These are phyloP conservation scores for Tiliacea aurago DNA, from an alignment of 2,888 invertebrate species.

Conservation along the genomic window DNA sequence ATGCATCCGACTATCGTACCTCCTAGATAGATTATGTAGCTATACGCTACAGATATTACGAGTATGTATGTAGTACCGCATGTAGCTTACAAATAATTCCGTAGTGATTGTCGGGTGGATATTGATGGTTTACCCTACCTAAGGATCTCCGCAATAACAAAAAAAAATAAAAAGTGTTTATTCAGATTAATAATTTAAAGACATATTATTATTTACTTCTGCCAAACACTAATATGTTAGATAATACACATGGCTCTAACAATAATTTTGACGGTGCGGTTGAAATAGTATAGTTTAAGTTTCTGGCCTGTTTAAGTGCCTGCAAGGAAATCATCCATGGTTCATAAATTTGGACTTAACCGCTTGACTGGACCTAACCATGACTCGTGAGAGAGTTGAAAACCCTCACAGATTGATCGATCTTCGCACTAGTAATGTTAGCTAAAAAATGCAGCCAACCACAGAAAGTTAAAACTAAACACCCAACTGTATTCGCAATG, in stretches of 20 bases:
- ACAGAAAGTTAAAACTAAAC: slow-evolving; percentile 20
- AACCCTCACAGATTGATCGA: neutral
- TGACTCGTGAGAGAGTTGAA: neutral
- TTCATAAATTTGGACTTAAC: neutral
- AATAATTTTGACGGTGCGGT: neutral
- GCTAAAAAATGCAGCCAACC: slow-evolving; percentile 8
- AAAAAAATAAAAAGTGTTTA: too few species aligned
- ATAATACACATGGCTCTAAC: neutral
- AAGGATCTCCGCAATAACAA: neutral
- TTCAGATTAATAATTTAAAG: too few species aligned
- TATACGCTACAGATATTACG: neutral
- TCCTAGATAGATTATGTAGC: neutral
- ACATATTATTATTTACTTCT: too few species aligned
- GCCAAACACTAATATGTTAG: neutral
- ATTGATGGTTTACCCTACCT: neutral
- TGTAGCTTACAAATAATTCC: neutral
- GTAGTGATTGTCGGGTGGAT: neutral
- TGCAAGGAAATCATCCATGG: neutral
- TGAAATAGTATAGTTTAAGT: neutral
- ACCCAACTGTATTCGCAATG: slow-evolving; percentile 16
- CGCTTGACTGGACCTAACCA: neutral
- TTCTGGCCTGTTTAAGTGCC: neutral
- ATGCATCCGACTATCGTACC: neutral
- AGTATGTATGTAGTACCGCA: neutral
- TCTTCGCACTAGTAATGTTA: neutral